A percentile compares a stretch with the other conserved stretches of the same genome.
phyloP scores from a whole-genome alignment of 2,888 invertebrate species.

The Macaria liturata region DNA sequence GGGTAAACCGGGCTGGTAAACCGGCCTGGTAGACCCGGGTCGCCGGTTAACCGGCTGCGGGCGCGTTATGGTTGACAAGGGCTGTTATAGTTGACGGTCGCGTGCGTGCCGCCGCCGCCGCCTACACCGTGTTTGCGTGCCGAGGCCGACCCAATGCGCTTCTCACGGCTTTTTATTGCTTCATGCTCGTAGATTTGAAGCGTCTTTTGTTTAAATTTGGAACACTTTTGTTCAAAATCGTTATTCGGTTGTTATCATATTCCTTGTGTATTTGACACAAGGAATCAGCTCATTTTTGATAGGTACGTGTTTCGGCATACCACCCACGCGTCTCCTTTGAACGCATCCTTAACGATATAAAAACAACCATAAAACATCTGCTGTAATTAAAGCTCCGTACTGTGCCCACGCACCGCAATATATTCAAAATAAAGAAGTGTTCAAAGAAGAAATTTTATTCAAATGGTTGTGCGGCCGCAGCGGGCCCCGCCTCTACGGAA shows the following conservation, averaged over 20 bases:
- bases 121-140: constrained; percentile 62
- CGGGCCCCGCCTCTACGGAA: constrained; percentile 76
- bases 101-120: constrained; percentile 51
- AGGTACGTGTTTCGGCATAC: constrained; percentile 14
- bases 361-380: constrained; percentile 35
- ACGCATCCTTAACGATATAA: constrained; percentile 30
- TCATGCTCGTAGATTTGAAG: constrained; percentile 10
- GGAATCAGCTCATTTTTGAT: background rate
- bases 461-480: constrained; percentile 76
- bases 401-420: constrained; percentile 55
- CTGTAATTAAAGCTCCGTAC: constrained; percentile 41
- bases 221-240: background rate
- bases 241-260: too few species aligned
- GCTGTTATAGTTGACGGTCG: constrained; percentile 70
- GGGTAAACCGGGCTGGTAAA: constrained; percentile 58
- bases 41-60: constrained; percentile 63
- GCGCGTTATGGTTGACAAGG: constrained; percentile 81
- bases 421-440: constrained; percentile 75
- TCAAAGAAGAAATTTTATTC: constrained; percentile 76
- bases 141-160: constrained; percentile 15
- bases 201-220: constrained; percentile 9
- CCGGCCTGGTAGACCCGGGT: constrained; percentile 41
- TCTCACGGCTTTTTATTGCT: constrained; percentile 15
- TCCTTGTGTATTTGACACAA: too few species aligned
- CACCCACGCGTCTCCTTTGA: constrained; percentile 23